Evolutionary conservation across 1,140 invertebrate genomes (phyloP), one percentile per base, ranked within the genome.

Genomic region (Drosophila melanogaster): DNA sequence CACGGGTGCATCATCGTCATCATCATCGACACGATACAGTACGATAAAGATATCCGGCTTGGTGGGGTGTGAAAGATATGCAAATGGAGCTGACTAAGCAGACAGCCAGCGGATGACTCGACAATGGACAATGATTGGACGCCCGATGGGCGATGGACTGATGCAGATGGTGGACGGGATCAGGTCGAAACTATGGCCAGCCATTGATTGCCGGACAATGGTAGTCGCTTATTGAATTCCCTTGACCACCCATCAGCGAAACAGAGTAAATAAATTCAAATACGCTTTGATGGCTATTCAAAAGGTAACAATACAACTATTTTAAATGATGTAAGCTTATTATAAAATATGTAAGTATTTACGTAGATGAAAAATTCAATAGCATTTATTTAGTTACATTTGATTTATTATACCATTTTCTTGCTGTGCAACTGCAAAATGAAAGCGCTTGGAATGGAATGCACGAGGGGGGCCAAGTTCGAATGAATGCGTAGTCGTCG

Each of bases 171-270:
- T 24, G 37, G 33, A 14, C 15, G 40, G 50, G 37, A 15, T 33
- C 6, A 37, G 30, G 14, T 37, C 37, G 46, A 54, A 46, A 19
- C 35, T 56, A 24, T 64, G 33, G 12, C 44, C 35, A 53, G 30
- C 40, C 67, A 54, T 72, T 70, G 55, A 56, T 71, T 77, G 60
- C 44, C 57, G 58, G 62, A 77, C 73, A 61, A 81, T 78, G 60
- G 44, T 46, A 66, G 26, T 17, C 40, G 66, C 78, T 81, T 73
- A 85, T 85, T 85, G 77, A 73, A 81, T 80, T 77, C 61, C 59
- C 59, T 56, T 46, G 49, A 41, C 59, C 64, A 50, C 14, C 14
- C 30, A 64, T 46, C 33, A 62, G 1, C 22, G 12, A 26, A 22
- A 38, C 15, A 33, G 15, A 4, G 53, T 30, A 41, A 41, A 58